phyloP scores from a whole-genome alignment of 2,888 invertebrate species.

The Caenorhabditis japonica region DNA sequence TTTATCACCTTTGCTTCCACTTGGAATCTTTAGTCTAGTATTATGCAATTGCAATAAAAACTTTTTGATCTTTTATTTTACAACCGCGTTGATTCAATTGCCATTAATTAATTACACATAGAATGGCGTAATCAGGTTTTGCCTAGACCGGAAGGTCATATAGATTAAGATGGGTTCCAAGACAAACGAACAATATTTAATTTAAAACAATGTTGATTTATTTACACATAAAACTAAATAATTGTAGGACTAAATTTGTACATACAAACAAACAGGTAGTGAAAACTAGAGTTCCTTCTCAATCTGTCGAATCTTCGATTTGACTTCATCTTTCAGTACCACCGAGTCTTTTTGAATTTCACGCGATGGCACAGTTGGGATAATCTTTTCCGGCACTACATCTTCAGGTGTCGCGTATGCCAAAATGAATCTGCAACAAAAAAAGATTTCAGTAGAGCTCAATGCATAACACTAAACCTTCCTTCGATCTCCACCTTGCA shows the following conservation, averaged over 20 bases:
- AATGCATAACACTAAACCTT: no score
- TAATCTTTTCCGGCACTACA: conserved; percentile 54
- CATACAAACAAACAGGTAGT: conserved; percentile 8
- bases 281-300: conserved; percentile 25
- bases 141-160: no score
- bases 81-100: no score
- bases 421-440: conserved; percentile 56
- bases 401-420: conserved; percentile 59
- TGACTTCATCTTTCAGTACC: conserved; percentile 39
- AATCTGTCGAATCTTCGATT: conserved; percentile 23
- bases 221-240: conserved; percentile 33
- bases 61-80: no score
- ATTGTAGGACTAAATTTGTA: no score
- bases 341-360: conserved; percentile 51
- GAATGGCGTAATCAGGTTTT: no score
- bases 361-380: conserved; percentile 45
- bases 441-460: conserved; percentile 1
- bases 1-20: no score
- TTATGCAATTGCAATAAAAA: no score
- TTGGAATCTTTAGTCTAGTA: no score
- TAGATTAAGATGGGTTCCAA: no score
- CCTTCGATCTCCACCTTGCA: conserved; percentile 67
- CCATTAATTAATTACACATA: no score
- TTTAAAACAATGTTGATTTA: conserved; percentile 10
- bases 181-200: no score